Evolutionary conservation across 1,140 invertebrate genomes (phyloP), one percentile per base, ranked within the genome.

Genomic region (Apis laboriosa): DNA sequence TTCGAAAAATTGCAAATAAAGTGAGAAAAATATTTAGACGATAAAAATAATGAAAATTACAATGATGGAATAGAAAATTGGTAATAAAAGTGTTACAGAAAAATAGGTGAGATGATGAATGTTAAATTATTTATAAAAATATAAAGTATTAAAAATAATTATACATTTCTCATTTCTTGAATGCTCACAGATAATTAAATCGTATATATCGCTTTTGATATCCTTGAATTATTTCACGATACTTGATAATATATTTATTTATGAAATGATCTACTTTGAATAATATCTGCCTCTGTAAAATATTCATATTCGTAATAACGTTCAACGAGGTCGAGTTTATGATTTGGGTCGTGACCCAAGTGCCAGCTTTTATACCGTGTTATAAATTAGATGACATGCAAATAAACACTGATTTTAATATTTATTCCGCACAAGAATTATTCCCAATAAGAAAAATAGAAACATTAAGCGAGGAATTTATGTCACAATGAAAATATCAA

Each of bases 321-420:
- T 28, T 15, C 53, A 68, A 56, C 34, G 15, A 21, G 15, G 24
- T 5, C 19, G 24, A 72, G 51, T 77, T 77, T 58, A 66, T 34
- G 76, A 67, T 77, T 49, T 13, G 53, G 64, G 53, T 56, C 53
- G 53, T 7, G 53, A 56, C 24, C 64, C 34, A 43, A 68, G 56
- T 58, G 64, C 34, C 64, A 58, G 19, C 34, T 9, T 68, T 67
- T 58, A 77, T 77, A 49, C n/a, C 53, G 19, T 8, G 34, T 56
- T 77, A 77, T 77, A 77, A 77, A 77, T 77, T 77, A 68, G 21
- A n/a, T 21, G 7, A 9, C 8, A 49, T 56, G 63, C 63, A 53
- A 67, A 17, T 43, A 21, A 5, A 67, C 9, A 28, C 5, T 56
- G 51, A n/a, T 24, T 8, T 21, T 12, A 17, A 64, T 67, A 12